A percentile compares a stretch with the other conserved stretches of the same genome.
Evolutionary conservation across 2,888 invertebrate species (phyloP).

Genomic region (Tachina fera): DNA sequence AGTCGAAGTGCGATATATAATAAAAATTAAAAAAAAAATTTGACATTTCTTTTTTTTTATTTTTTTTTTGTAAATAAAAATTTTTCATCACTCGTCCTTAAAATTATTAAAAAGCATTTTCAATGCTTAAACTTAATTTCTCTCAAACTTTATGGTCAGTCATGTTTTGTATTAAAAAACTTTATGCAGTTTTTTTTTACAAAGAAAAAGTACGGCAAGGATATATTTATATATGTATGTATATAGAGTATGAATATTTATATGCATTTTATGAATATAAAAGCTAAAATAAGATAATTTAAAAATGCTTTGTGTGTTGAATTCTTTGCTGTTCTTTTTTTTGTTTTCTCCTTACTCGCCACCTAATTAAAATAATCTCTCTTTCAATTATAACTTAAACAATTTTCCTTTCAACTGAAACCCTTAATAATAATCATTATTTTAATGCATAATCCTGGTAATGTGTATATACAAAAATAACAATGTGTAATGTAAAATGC

Average conservation of each 20-base stretch:
- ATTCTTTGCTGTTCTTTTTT: background rate
- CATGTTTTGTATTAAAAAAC: conserved; percentile 34
- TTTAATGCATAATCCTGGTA: background rate
- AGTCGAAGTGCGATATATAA: too few relatives aligned
- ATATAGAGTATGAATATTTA: background rate
- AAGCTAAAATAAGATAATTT: background rate
- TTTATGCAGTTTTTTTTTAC: background rate
- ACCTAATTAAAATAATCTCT: conserved; percentile 18
- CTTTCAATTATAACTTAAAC: conserved; percentile 3
- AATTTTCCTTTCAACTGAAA: background rate
- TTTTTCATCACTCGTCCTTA: background rate
- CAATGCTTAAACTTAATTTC: background rate
- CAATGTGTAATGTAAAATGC: background rate
- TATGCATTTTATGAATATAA: too few relatives aligned
- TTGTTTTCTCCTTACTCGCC: background rate
- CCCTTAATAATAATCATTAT: background rate
- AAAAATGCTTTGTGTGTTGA: background rate
- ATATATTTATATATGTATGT: background rate
- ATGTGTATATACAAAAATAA: background rate
- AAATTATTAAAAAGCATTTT: background rate
- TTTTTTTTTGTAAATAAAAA: too few relatives aligned
- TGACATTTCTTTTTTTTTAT: too few relatives aligned
- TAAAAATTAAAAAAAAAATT: too few relatives aligned
- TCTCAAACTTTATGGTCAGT: background rate
- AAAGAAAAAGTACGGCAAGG: background rate